Evolutionary conservation across 2,113 vertebrate species (phyloP).

Genomic region (Papio anubis): DNA sequence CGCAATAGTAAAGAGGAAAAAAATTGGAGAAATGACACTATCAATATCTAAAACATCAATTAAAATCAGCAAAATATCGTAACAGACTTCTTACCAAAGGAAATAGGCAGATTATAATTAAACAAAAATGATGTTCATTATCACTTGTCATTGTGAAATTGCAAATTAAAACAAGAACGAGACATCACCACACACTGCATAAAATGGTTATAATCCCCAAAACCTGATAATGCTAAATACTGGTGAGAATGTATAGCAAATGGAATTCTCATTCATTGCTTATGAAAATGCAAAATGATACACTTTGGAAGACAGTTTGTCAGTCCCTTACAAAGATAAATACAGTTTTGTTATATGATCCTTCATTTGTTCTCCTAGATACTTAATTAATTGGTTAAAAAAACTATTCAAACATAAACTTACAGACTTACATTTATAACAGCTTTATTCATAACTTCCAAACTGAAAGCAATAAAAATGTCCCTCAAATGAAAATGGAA

Average conservation of each 20-base stretch:
- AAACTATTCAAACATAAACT: background rate
- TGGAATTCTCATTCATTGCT: background rate
- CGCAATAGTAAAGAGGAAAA: background rate
- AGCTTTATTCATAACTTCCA: background rate
- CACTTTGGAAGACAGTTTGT: background rate
- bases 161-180: background rate
- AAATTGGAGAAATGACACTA: background rate
- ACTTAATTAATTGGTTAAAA: background rate
- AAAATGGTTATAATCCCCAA: background rate
- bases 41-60: background rate
- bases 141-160: background rate
- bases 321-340: background rate
- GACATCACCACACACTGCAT: background rate
- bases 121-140: background rate
- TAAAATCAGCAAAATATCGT: background rate
- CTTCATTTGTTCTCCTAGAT: background rate
- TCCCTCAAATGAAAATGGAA: background rate
- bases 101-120: background rate
- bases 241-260: background rate
- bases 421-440: background rate
- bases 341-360: background rate
- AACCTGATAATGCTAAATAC: background rate
- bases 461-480: background rate
- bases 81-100: background rate
- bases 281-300: background rate